These are phyloP conservation scores for Arctopsyche grandis DNA, from an alignment of 1,140 invertebrate genomes.

Conservation along the genomic window DNA sequence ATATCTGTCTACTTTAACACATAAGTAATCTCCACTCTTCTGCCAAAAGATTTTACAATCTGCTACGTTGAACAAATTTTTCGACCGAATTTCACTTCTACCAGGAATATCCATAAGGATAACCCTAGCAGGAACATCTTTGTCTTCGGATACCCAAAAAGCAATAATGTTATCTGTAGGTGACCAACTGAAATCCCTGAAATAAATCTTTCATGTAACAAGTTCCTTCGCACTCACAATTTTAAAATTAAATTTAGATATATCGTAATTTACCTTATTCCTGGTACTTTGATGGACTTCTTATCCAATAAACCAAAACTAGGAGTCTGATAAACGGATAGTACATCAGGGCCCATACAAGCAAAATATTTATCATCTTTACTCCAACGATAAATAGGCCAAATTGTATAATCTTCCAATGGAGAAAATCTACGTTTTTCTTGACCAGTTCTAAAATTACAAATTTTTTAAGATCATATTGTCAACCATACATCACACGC, in stretches of 20 bases:
- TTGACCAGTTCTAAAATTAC: slow-evolving; percentile 74
- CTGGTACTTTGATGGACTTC: slow-evolving; percentile 93
- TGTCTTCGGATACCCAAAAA: slow-evolving; percentile 99
- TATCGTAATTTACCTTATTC: slow-evolving; percentile 70
- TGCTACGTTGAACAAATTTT: slow-evolving; percentile 97
- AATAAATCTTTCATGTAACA: slow-evolving; percentile 19
- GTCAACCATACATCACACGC: not conserved
- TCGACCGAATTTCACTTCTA: slow-evolving; percentile 91
- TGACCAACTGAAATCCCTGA: slow-evolving; percentile 95
- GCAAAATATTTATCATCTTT: slow-evolving; percentile 97
- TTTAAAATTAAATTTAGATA: not conserved
- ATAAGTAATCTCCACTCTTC: slow-evolving; percentile 96
- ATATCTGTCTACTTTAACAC: slow-evolving; percentile 98
- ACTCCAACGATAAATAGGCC: slow-evolving; percentile 98
- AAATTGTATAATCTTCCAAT: slow-evolving; percentile 80
- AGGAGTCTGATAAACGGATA: slow-evolving; percentile 96
- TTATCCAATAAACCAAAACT: slow-evolving; percentile 93
- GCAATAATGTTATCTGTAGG: slow-evolving; percentile 96
- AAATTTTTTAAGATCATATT: not conserved
- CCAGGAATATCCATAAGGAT: slow-evolving; percentile 87
- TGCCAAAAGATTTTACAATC: slow-evolving; percentile 99
- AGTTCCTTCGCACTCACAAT: not conserved
- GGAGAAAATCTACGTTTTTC: slow-evolving; percentile 92
- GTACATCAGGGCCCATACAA: slow-evolving; percentile 81
- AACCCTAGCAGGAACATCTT: slow-evolving; percentile 88